Evolutionary conservation across 2,113 vertebrate species (phyloP).

Genomic region (Xiphophorus couchianus): DNA sequence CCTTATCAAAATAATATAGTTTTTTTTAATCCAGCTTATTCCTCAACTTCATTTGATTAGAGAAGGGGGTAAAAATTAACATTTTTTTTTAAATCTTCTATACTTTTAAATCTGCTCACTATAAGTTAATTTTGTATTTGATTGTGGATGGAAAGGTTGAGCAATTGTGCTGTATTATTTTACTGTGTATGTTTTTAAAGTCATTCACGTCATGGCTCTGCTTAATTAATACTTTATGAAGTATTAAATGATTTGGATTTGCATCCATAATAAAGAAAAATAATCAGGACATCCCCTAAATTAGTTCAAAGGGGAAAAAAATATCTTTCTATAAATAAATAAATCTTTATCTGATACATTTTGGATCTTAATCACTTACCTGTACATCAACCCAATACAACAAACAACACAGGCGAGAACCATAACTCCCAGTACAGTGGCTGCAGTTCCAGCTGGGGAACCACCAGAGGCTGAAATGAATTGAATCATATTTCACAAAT

Average conservation of each 20-base stretch:
- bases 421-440: constrained; percentile 80
- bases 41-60: neutral
- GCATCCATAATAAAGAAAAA: neutral
- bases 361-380: constrained; percentile 71
- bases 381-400: constrained; percentile 82
- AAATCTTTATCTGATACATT: neutral
- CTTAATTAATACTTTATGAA: neutral
- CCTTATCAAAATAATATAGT: neutral
- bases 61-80: neutral
- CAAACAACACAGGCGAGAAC: constrained; percentile 78
- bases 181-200: neutral
- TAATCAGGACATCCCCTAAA: neutral
- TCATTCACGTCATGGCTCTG: no score
- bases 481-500: constrained; percentile 15
- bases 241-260: neutral
- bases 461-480: constrained; percentile 69
- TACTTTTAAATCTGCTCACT: neutral
- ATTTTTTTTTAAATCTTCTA: neutral
- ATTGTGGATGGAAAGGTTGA: neutral
- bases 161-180: neutral
- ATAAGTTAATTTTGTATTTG: neutral
- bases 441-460: constrained; percentile 70
- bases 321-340: neutral
- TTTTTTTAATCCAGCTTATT: no score
- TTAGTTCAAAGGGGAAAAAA: neutral